These are phyloP conservation scores for Cephalopholis sonnerati DNA, from an alignment of 2,113 vertebrate species.

Conservation along the genomic window DNA sequence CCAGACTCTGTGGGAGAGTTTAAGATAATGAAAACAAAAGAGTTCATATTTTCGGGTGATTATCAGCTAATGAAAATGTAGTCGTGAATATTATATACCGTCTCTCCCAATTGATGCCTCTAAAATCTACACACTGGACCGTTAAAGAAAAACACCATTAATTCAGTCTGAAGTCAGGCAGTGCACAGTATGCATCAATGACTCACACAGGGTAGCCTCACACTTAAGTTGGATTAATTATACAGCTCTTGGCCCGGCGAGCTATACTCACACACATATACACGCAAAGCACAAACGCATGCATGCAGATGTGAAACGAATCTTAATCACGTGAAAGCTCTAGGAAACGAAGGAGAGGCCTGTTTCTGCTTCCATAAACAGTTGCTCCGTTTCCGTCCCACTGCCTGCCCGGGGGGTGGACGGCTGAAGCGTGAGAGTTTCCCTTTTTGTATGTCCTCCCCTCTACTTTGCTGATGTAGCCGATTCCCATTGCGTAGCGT, in stretches of 20 bases:
- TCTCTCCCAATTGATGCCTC: too few species aligned
- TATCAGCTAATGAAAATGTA: too few species aligned
- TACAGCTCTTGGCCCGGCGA: conserved; percentile 41
- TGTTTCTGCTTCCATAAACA: conserved; percentile 73
- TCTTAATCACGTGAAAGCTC: conserved; percentile 62
- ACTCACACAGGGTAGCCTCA: conserved; percentile 35
- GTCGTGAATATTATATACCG: too few species aligned
- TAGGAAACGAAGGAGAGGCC: conserved; percentile 54
- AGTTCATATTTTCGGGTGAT: too few species aligned
- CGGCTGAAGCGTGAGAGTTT: conserved; percentile 64
- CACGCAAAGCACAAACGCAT: conserved; percentile 35
- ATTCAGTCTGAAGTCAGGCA: conserved; percentile 28
- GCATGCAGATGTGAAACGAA: conserved; percentile 61
- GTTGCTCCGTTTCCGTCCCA: conserved; percentile 69
- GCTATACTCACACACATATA: conserved; percentile 15
- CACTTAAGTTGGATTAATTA: conserved; percentile 63
- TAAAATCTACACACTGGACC: too few species aligned
- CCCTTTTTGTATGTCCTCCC: conserved; percentile 49
- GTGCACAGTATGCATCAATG: conserved; percentile 28
- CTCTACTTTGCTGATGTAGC: conserved; percentile 69
- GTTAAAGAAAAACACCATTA: conserved; percentile 7
- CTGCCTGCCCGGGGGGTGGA: conserved; percentile 64
- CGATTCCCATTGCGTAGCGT: conserved; percentile 54
- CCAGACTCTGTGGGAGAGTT: too few species aligned
- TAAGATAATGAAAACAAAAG: too few species aligned